Base-by-base conservation (phyloP, 53 echinoderm and acorn worm species). In the Patiria pectinifera region DNA sequence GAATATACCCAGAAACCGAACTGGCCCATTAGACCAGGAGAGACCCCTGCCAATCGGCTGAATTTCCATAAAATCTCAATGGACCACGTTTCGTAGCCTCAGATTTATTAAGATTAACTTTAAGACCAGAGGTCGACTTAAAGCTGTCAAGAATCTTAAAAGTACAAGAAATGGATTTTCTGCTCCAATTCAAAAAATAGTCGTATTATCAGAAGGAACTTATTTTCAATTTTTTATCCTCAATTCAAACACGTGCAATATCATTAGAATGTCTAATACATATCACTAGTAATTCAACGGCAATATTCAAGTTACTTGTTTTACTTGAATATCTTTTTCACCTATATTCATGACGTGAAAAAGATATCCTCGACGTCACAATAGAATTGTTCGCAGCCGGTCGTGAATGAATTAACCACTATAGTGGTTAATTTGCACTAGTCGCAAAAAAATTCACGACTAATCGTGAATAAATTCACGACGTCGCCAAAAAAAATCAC, bases 121-220 rank as follows among this genome's bases (percentile, higher is more conserved):
- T 43, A 5, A 88, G 77, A 5, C 89, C 89, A 46, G 89, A 88
- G 26, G 45, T 14, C 35, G n/a, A 16, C 46, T 76, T 12, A 88
- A 88, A 88, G 11, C 66, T 85, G 11, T 66, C 69, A 63, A 85
- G 43, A 85, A 85, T 62, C 4, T 85, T 13, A 78, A 78, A 78
- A 35, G 35, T 35, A 35, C 35, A 35, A 35, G 35, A 35, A 35
- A 35, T 35, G 35, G 35, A 35, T 35, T 24, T 35, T 78, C 45
- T 45, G 71, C 62, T 69, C 53, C 45, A 0, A 10, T 86, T n/a
- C 16, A n/a, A 18, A 53, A 85, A 43, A 86, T n/a, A 35, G 77
- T 45, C 4, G 92, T 86, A 48, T 86, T 86, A 63, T 62, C 79
- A 19, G 85, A 86, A 86, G 24, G 62, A 12, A 62, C 85, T 85